Conservation (phyloP, 2,113 vertebrate genomes). For the Peromyscus polionotus region DNA sequence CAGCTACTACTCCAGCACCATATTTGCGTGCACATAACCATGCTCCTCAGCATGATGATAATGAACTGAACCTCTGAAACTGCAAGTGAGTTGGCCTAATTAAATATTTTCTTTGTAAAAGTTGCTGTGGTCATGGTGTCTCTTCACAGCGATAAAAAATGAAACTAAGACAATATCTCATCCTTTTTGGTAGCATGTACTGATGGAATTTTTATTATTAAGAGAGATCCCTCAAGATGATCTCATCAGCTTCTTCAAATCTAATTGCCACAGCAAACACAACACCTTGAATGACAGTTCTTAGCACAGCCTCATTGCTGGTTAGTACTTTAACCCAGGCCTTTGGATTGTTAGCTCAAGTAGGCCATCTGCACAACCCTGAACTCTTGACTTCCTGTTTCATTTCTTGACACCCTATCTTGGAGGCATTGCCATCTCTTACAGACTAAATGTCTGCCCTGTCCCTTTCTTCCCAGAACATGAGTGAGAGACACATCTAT, state of each 20-base stretch:
- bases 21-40: not conserved
- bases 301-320: not conserved
- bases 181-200: no score
- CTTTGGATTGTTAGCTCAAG: not conserved
- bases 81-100: not conserved
- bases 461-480: not conserved
- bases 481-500: not conserved
- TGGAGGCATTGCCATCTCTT: not conserved
- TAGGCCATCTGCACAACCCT: not conserved
- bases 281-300: not conserved
- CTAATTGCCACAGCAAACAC: not conserved
- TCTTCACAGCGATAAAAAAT: not conserved
- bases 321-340: not conserved
- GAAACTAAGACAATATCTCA: not conserved
- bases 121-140: not conserved
- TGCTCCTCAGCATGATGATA: not conserved
- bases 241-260: not conserved
- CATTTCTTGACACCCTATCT: not conserved
- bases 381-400: not conserved
- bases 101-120: not conserved
- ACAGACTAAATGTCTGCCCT: not conserved
- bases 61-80: not conserved
- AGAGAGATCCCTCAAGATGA: not conserved
- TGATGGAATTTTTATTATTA: not conserved
- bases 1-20: not conserved